Base-by-base conservation (phyloP, 2,797 vertebrate genomes). In the Anolis apletophallus region DNA sequence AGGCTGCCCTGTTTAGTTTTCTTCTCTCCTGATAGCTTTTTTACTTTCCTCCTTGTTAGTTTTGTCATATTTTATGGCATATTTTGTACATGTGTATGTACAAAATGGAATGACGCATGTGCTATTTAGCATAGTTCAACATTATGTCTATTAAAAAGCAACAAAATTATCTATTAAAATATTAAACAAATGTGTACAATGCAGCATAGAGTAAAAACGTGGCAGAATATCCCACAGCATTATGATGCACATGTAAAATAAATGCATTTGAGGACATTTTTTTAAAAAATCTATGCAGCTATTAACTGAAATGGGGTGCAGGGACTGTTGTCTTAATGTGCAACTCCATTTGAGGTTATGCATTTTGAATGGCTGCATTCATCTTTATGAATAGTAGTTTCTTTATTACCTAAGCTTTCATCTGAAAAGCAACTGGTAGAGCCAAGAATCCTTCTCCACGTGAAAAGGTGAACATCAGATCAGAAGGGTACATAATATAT, bases 41-140 rank as follows among this genome's bases (percentile, higher is more conserved):
- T 77, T 83, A 7, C 73, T 83, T 40, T 81, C 85, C 71, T 34
- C 79, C 83, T n/a, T 0, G 67, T 87, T 91, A 29, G n/a, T 88
- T 85, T 87, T 85, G 5, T 86, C 59, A 0, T 83, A 50, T 29
- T 64, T 40, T 88, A 0, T 80, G 85, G 72, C 34, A 1, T 40
- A 40, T 40, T 40, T 40, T 40, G 40, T 5, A 40, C 5, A 40
- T 40, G 40, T 40, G 40, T 2, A 2, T 40, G 40, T 40, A 73
- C 88, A 71, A 59, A 88, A 86, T 61, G 59, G 19, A 2, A 29
- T 36, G 29, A 55, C 26, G 46, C 32, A 36, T 79, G 21, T 54
- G 23, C n/a, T 40, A 59, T n/a, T 40, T n/a, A 46, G 36, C 57
- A 80, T 57, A 78, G 17, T 67, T 77, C 54, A 55, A 21, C 68